Percentiles rank a stretch among this genome's conserved stretches.
Conservation (phyloP, 2,113 vertebrate species). For the Podiceps cristatus region DNA sequence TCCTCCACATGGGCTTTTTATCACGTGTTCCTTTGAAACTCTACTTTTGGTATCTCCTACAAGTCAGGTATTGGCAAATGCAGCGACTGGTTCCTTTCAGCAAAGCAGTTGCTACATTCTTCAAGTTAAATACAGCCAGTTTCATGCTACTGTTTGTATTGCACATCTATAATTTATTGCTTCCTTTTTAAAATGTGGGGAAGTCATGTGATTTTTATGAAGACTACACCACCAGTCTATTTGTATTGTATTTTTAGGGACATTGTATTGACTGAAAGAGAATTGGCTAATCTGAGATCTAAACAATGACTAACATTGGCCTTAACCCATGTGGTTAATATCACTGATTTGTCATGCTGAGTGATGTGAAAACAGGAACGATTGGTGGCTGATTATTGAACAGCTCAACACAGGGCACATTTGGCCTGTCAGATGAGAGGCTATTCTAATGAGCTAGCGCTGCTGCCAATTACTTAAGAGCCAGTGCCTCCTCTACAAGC, state of each 20-base stretch:
- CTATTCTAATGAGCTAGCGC: conserved; percentile 75
- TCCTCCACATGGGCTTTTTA: not conserved
- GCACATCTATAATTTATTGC: not conserved
- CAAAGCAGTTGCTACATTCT: fast-evolving
- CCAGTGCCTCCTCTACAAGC: conserved; percentile 42
- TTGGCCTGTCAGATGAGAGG: conserved; percentile 73
- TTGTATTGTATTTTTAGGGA: conserved; percentile 54
- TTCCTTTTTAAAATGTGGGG: not conserved
- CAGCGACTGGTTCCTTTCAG: not conserved
- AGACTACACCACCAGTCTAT: not conserved
- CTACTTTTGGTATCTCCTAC: not conserved
- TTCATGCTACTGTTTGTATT: not conserved
- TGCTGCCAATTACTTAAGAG: conserved; percentile 77
- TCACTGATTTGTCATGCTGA: conserved; percentile 79
- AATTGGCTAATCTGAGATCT: conserved; percentile 72
- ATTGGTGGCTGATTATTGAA: conserved; percentile 80
- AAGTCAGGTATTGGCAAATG: not conserved
- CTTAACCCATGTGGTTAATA: conserved; percentile 79
- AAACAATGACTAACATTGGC: conserved; percentile 77
- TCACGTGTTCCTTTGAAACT: not conserved
- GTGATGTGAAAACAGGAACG: conserved; percentile 71
- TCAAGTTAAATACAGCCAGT: not conserved
- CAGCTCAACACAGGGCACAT: conserved; percentile 73
- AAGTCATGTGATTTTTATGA: conserved; percentile 27
- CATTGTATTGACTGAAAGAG: conserved; percentile 65